A percentile compares a stretch with the other conserved stretches of the same genome.
These are phyloP conservation scores for Lasiurus cinereus DNA, from an alignment of 2,113 vertebrate genomes.

Conservation along the genomic window DNA sequence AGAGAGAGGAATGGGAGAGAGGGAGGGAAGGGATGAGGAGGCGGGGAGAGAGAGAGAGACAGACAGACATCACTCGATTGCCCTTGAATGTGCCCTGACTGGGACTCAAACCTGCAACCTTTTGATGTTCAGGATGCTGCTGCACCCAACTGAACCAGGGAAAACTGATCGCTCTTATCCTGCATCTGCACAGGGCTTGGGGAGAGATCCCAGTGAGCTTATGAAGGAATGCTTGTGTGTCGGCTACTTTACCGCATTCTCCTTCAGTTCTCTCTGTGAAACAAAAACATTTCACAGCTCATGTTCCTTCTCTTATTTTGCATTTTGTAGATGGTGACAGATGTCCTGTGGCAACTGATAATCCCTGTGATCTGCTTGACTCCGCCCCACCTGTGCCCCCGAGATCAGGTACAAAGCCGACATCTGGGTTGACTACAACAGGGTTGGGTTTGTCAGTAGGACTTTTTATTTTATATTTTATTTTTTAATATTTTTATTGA, in stretches of 20 bases:
- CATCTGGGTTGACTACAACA: background rate
- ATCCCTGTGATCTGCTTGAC: slow-evolving; percentile 70
- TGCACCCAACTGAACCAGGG: background rate
- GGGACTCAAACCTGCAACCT: background rate
- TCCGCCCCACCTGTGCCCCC: background rate
- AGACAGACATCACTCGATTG: background rate
- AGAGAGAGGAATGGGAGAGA: too few species aligned
- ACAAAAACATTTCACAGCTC: background rate
- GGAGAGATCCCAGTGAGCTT: background rate
- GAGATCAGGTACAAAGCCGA: slow-evolving; percentile 75
- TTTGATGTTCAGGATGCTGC: background rate
- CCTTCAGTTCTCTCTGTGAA: background rate
- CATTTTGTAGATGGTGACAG: slow-evolving; percentile 84
- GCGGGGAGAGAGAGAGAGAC: too few species aligned
- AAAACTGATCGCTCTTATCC: background rate
- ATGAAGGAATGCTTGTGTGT: background rate
- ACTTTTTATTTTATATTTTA: too few species aligned
- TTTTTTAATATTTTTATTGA: too few species aligned
- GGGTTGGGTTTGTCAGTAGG: background rate
- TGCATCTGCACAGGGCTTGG: background rate
- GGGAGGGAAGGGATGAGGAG: too few species aligned
- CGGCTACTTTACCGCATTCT: accelerated
- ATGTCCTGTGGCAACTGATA: slow-evolving; percentile 79
- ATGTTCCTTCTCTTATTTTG: slow-evolving; percentile 56
- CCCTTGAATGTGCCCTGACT: background rate